Evolutionary conservation across 35 echinoderm and acorn worm genomes (phyloP), one percentile per base, ranked within the genome.

Genomic region (Lytechinus pictus): DNA sequence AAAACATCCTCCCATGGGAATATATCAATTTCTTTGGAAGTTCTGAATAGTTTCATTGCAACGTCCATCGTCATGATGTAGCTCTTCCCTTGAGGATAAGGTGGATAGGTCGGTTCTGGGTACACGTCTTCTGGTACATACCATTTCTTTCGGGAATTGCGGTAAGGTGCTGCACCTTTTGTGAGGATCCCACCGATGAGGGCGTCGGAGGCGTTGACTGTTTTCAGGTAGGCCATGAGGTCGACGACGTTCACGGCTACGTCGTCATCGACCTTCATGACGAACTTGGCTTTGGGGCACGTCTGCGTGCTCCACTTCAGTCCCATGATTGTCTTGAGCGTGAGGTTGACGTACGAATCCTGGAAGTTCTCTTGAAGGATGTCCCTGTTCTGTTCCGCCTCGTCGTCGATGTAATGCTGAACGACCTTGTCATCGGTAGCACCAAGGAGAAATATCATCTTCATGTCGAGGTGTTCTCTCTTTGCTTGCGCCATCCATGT

Each of bases 241-340:
- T 92, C 5, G 4, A 97, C 87, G 52, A 97, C 86, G 28, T 96
- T 86, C 8, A 97, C 55, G 54, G 57, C 96, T 24, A 98, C 96
- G 53, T 98, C 97, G 89, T 95, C 95, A 56, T 98, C 97, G 11
- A 91, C 95, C 88, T 98, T 98, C 92, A 97, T 96, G 61, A 98
- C 92, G 87, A 94, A 98, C 12, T 88, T 27, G 1, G 96, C 96
- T 19, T 95, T 55, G 0, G 96, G 91, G 66, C 97, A 98, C 57
- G 87, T 96, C 1, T 13, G 19, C 51, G 24, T 94, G 21, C 53
- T 94, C 97, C 97, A 98, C 54, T 97, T 97, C 54, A 98, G 86
- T 28, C 96, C 97, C 95, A 96, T 96, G 12, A 98, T 98, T 6
- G 94, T 95, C 28, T 98, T 98, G 5, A 96, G 95, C 29, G 97